These are phyloP conservation scores for Yoshiicerus persimilis DNA, from an alignment of 1,140 invertebrate genomes.

Conservation along the genomic window DNA sequence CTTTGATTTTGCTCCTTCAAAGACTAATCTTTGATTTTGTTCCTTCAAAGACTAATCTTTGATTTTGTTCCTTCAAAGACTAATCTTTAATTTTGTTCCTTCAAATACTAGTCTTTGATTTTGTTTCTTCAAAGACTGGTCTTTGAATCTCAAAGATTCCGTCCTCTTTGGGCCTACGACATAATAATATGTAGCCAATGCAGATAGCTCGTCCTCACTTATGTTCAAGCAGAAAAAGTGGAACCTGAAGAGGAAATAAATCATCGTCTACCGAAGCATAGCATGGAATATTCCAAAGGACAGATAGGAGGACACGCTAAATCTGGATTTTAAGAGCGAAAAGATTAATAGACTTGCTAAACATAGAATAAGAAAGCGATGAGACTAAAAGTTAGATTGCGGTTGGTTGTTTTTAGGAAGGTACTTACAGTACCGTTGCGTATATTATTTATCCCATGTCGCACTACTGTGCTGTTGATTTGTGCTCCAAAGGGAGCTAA, in stretches of 20 bases:
- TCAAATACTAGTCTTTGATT: no score
- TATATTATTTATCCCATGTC: neutral
- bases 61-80: no score
- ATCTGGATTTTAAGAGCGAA: conserved; percentile 7
- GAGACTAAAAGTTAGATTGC: neutral
- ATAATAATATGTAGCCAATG: neutral
- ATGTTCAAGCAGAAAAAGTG: neutral
- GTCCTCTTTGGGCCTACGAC: no score
- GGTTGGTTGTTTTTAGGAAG: neutral
- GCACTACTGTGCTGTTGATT: neutral
- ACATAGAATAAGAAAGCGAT: neutral
- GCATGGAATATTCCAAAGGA: neutral
- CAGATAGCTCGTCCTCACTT: neutral
- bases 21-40: no score
- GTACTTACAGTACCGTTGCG: neutral
- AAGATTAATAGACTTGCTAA: conserved; percentile 2
- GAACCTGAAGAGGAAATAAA: neutral
- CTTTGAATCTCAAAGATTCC: no score
- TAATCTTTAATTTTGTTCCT: no score
- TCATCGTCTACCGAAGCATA: neutral
- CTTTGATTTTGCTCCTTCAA: no score
- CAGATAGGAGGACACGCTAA: neutral
- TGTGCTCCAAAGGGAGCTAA: neutral
- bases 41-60: no score
- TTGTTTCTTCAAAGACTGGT: no score